Conservation (phyloP, 2,888 invertebrate genomes). For the Andrena chrysosceles region DNA sequence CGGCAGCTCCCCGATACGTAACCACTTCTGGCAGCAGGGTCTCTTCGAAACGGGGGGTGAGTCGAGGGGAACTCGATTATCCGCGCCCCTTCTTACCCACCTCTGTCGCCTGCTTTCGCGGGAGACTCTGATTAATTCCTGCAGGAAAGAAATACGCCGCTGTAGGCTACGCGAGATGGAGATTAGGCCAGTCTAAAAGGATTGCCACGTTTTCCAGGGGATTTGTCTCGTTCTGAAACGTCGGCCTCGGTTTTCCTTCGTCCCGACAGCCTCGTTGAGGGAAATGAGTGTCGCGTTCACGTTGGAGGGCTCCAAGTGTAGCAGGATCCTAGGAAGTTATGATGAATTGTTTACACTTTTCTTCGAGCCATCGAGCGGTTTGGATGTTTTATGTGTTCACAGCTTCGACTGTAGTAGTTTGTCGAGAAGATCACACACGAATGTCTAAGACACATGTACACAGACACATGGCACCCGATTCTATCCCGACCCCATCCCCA, state of each 20-base stretch:
- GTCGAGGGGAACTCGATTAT: constrained; percentile 43
- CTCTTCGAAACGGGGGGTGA: background rate
- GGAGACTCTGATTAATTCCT: constrained; percentile 24
- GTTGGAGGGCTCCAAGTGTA: background rate
- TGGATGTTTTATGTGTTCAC: background rate
- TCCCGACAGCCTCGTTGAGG: background rate
- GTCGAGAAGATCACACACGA: background rate
- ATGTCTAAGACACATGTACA: constrained; percentile 2
- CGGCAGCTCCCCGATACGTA: constrained; percentile 57
- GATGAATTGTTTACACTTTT: background rate
- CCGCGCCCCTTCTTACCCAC: background rate
- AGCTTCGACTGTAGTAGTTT: background rate
- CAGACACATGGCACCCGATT: constrained; percentile 1
- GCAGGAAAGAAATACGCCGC: constrained; percentile 9
- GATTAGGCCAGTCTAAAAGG: background rate
- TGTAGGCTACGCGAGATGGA: background rate
- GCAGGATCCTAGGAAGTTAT: background rate
- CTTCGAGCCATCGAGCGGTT: no score
- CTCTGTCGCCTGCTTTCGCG: background rate
- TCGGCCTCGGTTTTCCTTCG: background rate
- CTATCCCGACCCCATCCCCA: background rate
- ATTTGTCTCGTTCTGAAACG: background rate
- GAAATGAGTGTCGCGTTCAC: background rate
- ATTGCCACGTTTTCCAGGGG: background rate
- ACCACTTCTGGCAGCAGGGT: constrained; percentile 52